Conservation (phyloP, 2,797 vertebrate species). For the Ciconia nigra region DNA sequence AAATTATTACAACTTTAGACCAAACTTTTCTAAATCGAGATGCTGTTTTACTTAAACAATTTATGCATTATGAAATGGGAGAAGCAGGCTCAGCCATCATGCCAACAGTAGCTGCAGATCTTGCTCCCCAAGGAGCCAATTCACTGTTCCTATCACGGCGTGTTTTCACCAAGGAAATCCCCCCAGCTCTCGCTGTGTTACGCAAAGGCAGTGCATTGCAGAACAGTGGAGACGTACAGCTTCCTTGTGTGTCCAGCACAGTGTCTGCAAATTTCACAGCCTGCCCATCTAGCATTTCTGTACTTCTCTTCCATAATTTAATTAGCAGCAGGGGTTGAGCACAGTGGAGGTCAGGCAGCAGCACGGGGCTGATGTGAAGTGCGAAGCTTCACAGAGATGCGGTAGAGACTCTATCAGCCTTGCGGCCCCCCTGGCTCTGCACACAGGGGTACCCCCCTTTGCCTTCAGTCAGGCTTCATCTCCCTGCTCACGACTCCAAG, state of each 20-base stretch:
- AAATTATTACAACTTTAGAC: not conserved
- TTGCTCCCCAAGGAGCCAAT: accelerated
- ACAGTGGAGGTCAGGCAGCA: not conserved
- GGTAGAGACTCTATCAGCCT: not conserved
- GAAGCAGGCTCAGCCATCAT: not conserved
- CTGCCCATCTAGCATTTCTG: not conserved
- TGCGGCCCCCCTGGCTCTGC: not conserved
- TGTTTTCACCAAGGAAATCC: not conserved
- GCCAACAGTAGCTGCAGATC: accelerated
- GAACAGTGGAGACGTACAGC: accelerated
- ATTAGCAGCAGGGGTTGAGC: not conserved
- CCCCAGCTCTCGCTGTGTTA: accelerated
- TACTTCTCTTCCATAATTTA: not conserved
- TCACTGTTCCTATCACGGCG: accelerated
- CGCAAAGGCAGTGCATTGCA: accelerated
- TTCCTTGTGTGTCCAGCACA: accelerated
- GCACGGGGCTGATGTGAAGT: accelerated
- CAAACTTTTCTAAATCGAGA: not conserved
- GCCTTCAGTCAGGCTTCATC: not conserved
- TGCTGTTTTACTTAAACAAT: not conserved
- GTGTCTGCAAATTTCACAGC: not conserved
- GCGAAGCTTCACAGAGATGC: not conserved
- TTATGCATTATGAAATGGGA: not conserved
- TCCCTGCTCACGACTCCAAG: accelerated
- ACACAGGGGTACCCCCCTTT: accelerated